Evolutionary conservation across 2,888 invertebrate species (phyloP).

Genomic region (Drosophila bunnanda): DNA sequence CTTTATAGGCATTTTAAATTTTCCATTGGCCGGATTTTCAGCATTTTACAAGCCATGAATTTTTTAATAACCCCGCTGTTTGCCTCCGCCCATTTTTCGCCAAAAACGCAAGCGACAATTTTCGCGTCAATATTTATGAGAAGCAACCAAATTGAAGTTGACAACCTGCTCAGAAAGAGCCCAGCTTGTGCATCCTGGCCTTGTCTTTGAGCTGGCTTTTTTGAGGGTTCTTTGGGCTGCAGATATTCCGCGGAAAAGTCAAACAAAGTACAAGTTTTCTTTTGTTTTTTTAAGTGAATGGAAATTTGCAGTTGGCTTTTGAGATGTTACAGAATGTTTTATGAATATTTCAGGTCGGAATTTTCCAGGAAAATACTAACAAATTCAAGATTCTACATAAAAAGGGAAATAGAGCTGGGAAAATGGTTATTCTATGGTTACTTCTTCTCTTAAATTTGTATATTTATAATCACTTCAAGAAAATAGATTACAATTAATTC

Average conservation of each 20-base stretch:
- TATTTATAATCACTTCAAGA: not conserved
- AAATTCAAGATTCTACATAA: not conserved
- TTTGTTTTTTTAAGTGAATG: conserved; percentile 38
- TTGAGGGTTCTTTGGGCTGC: not conserved
- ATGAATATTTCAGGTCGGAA: conserved; percentile 15
- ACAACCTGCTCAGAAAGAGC: conserved; percentile 25
- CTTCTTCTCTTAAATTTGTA: not conserved
- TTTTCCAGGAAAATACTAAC: not conserved
- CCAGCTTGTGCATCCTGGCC: not conserved
- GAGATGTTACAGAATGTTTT: conserved; percentile 1
- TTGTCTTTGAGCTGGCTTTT: conserved; percentile 28
- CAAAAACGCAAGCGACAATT: conserved; percentile 74
- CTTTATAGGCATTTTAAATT: conserved; percentile 76
- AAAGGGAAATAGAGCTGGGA: too few species aligned
- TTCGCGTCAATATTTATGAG: conserved; percentile 80
- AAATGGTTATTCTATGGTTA: not conserved
- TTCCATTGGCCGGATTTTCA: conserved; percentile 75
- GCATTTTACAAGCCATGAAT: conserved; percentile 80
- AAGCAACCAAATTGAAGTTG: conserved; percentile 49
- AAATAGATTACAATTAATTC: not conserved
- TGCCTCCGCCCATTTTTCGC: not conserved
- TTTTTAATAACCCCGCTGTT: conserved; percentile 68
- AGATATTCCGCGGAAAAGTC: not conserved
- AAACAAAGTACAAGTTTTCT: conserved; percentile 25
- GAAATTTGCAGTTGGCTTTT: conserved; percentile 25